Conservation (phyloP, 23 tunicate species). For the Diplosoma virens region DNA sequence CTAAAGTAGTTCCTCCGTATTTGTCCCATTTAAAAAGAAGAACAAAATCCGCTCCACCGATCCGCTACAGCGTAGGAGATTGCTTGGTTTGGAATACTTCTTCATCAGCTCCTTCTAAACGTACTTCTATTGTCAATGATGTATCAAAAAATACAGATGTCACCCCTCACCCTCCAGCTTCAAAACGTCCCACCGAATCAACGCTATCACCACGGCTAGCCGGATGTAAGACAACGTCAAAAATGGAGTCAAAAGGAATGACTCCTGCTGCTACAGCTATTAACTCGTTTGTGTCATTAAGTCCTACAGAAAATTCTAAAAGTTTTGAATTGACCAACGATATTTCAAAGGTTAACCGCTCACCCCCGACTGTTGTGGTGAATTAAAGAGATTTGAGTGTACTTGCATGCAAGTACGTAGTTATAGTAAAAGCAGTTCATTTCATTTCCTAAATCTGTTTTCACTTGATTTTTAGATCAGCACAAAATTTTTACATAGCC, state of each 20-base stretch:
- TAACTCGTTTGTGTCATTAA: slow-evolving; percentile 43
- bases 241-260: slow-evolving; percentile 30
- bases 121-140: background rate
- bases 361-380: slow-evolving; percentile 5
- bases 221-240: background rate
- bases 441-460: too few species aligned
- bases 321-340: background rate
- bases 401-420: too few species aligned
- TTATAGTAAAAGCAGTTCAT: too few species aligned
- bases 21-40: slow-evolving; percentile 51
- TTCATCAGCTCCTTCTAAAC: background rate
- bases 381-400: too few species aligned
- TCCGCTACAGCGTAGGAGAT: slow-evolving; percentile 69
- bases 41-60: slow-evolving; percentile 74
- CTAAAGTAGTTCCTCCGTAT: slow-evolving; percentile 68
- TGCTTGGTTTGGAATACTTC: slow-evolving; percentile 74
- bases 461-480: too few species aligned
- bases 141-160: background rate
- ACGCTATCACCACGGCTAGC: background rate
- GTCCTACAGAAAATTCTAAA: background rate
- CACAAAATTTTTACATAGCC: too few species aligned
- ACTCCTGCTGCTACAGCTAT: slow-evolving; percentile 84
- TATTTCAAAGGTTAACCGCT: background rate
- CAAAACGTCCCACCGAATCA: background rate
- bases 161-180: slow-evolving; percentile 3